phyloP scores from a whole-genome alignment of 2,113 vertebrate species.

The Larimichthys polyactis region DNA sequence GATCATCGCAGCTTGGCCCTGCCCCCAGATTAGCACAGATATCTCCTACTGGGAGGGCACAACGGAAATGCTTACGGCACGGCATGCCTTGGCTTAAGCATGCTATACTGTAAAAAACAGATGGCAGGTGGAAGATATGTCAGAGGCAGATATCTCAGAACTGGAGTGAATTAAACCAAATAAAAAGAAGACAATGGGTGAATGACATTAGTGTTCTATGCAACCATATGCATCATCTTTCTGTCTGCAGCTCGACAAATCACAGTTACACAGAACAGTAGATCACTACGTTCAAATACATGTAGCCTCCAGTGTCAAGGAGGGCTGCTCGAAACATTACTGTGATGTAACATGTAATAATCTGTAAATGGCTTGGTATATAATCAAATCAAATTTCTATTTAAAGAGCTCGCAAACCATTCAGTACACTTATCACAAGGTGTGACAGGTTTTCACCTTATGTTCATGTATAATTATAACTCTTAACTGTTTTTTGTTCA shows the following conservation, averaged over 20 bases:
- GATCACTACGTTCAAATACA: constrained; percentile 11
- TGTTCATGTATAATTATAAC: background rate
- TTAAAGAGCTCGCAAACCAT: background rate
- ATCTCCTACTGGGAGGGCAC: background rate
- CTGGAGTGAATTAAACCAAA: background rate
- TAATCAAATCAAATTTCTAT: background rate
- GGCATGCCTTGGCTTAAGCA: background rate
- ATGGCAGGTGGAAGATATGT: background rate
- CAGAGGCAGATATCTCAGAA: background rate
- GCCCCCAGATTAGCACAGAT: constrained; percentile 1
- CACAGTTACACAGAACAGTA: background rate
- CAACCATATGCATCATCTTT: background rate
- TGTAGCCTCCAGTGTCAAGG: constrained; percentile 1
- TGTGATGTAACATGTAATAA: background rate
- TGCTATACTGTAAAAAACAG: background rate
- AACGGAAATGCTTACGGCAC: background rate
- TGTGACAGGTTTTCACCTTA: background rate
- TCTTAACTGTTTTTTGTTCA: background rate
- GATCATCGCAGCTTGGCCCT: background rate
- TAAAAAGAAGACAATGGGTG: background rate
- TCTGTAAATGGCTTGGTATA: background rate
- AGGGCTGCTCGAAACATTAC: background rate
- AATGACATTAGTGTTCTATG: background rate
- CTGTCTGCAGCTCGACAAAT: background rate
- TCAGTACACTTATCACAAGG: background rate